Evolutionary conservation across 2,888 invertebrate species (phyloP).

Genomic region (Dione vanillae): DNA sequence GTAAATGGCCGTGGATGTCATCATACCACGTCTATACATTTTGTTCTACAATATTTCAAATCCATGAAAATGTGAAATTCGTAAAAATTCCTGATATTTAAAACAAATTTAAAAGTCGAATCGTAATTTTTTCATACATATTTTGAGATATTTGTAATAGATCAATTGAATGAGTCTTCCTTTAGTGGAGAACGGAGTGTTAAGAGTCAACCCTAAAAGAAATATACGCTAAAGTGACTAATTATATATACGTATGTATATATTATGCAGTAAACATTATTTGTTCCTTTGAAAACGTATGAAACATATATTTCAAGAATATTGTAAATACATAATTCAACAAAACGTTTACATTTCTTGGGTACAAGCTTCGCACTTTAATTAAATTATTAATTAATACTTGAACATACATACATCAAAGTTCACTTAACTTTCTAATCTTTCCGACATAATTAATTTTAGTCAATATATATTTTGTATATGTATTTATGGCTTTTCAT

Average conservation of each 20-base stretch:
- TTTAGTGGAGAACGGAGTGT: too few species aligned
- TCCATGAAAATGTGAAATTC: too few species aligned
- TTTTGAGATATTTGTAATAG: too few species aligned
- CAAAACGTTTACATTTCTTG: not conserved
- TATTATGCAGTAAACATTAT: not conserved
- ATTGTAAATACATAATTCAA: conserved; percentile 2
- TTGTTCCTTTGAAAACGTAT: not conserved
- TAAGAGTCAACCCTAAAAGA: too few species aligned
- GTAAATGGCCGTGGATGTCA: not conserved
- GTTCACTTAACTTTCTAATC: conserved; percentile 7
- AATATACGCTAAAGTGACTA: too few species aligned
- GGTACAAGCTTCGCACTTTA: not conserved
- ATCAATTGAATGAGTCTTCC: too few species aligned
- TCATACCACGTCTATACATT: not conserved
- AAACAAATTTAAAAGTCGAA: too few species aligned
- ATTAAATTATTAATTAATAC: conserved; percentile 19
- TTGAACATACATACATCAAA: conserved; percentile 4
- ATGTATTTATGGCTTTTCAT: not conserved
- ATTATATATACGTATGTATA: not conserved
- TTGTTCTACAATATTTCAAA: too few species aligned
- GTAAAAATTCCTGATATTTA: too few species aligned
- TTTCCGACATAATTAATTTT: not conserved
- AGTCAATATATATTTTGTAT: not conserved
- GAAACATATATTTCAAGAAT: not conserved
- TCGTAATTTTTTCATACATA: too few species aligned